phyloP scores from a whole-genome alignment of 64 coral and sea anemone genomes.

The Porites australiensis region DNA sequence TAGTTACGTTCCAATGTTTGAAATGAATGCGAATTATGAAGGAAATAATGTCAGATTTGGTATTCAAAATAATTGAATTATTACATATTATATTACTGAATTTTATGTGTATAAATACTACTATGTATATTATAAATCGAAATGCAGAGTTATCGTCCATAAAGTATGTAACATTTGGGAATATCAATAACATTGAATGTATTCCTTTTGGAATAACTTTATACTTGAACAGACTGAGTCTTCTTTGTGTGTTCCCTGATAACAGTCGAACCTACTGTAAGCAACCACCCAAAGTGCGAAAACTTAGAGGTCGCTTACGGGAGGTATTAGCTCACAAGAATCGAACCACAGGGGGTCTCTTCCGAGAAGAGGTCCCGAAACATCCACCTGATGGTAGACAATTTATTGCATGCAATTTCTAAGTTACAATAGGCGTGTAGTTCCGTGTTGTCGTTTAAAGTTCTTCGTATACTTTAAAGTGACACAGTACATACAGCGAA shows the following conservation, averaged over 20 bases:
- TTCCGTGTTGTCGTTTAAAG: too few relatives aligned
- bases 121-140: slow-evolving; percentile 51
- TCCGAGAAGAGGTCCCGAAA: too few relatives aligned
- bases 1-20: slow-evolving; percentile 7
- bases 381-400: too few relatives aligned
- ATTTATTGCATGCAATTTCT: too few relatives aligned
- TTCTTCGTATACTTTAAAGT: too few relatives aligned
- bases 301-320: too few relatives aligned
- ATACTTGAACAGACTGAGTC: not conserved
- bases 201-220: slow-evolving; percentile 21
- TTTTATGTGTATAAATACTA: slow-evolving; percentile 54
- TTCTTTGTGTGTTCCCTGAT: not conserved
- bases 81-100: slow-evolving; percentile 37
- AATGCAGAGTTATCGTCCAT: slow-evolving; percentile 22
- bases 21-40: not conserved
- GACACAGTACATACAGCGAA: too few relatives aligned
- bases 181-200: slow-evolving; percentile 1
- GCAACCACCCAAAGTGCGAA: too few relatives aligned
- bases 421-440: too few relatives aligned
- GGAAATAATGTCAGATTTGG: slow-evolving; percentile 48
- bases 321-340: too few relatives aligned
- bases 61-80: slow-evolving; percentile 27
- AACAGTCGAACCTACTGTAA: too few relatives aligned
- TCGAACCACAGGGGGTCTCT: too few relatives aligned
- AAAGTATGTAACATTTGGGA: slow-evolving; percentile 61